A percentile compares a stretch with the other conserved stretches of the same genome.
Conservation (phyloP, 2,888 invertebrate genomes). For the Crematogaster levior region DNA sequence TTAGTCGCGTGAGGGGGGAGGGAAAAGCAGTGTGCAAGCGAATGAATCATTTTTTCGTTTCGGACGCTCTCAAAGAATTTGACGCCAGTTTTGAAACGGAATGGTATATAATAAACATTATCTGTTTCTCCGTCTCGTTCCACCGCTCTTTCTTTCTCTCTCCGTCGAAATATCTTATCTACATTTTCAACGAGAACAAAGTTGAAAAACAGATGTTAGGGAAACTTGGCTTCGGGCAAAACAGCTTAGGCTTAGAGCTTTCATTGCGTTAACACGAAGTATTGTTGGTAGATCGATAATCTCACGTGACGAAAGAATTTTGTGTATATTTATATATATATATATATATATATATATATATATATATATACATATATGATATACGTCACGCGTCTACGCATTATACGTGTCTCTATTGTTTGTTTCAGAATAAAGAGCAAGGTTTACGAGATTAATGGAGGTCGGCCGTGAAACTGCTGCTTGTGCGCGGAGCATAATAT, state of each 20-base stretch:
- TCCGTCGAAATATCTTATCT: neutral
- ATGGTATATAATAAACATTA: neutral
- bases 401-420: neutral
- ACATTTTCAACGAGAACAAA: neutral
- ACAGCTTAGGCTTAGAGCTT: neutral
- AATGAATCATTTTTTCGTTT: slow-evolving; percentile 42
- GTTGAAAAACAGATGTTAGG: neutral
- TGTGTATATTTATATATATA: neutral
- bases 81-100: too few species aligned
- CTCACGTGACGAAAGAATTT: neutral
- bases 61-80: neutral
- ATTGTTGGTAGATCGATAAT: slow-evolving; percentile 14
- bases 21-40: neutral
- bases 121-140: neutral
- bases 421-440: slow-evolving; percentile 30
- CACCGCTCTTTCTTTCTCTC: neutral
- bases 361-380: neutral
- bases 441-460: slow-evolving; percentile 33
- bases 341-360: too few species aligned
- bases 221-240: neutral
- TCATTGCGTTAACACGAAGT: neutral
- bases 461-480: neutral
- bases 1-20: neutral
- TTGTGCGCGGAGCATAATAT: neutral
- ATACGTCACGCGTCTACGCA: neutral